Percentiles rank a stretch among this genome's conserved stretches.
Conservation (phyloP, 2,113 vertebrate species). For the Otolemur garnettii region DNA sequence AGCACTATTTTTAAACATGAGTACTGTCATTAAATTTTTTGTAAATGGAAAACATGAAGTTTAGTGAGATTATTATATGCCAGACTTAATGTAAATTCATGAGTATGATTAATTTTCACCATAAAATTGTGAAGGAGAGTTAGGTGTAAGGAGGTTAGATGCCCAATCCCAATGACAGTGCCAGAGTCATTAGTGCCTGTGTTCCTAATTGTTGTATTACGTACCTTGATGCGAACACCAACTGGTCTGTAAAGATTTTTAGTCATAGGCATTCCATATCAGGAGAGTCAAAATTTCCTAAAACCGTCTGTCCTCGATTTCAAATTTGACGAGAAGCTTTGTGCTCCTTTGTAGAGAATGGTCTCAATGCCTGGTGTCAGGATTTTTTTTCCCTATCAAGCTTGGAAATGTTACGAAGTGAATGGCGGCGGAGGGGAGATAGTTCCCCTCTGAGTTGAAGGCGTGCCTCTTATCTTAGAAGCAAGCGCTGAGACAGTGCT, state of each 20-base stretch:
- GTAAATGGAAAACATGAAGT: neutral
- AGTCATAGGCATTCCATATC: neutral
- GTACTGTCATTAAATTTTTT: neutral
- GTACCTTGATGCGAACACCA: neutral
- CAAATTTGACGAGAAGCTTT: slow-evolving; percentile 40
- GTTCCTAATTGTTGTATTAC: neutral
- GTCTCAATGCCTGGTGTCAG: neutral
- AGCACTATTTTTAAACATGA: neutral
- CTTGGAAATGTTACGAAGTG: slow-evolving; percentile 9
- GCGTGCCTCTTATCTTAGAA: neutral
- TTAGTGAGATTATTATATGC: neutral
- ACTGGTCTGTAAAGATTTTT: neutral
- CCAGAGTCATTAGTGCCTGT: neutral
- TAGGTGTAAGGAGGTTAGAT: neutral
- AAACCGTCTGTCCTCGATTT: neutral
- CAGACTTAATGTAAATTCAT: slow-evolving; percentile 35
- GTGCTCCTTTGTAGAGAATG: neutral
- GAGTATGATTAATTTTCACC: neutral
- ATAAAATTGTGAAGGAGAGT: neutral
- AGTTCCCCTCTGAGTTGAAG: neutral
- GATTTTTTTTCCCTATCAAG: slow-evolving; percentile 44
- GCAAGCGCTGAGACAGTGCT: neutral
- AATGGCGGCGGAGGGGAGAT: slow-evolving; percentile 17
- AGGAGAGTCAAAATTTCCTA: neutral
- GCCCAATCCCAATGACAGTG: neutral